Evolutionary conservation across 2,797 vertebrate genomes (phyloP), one percentile per base, ranked within the genome.

Genomic region (Discoglossus pictus): DNA sequence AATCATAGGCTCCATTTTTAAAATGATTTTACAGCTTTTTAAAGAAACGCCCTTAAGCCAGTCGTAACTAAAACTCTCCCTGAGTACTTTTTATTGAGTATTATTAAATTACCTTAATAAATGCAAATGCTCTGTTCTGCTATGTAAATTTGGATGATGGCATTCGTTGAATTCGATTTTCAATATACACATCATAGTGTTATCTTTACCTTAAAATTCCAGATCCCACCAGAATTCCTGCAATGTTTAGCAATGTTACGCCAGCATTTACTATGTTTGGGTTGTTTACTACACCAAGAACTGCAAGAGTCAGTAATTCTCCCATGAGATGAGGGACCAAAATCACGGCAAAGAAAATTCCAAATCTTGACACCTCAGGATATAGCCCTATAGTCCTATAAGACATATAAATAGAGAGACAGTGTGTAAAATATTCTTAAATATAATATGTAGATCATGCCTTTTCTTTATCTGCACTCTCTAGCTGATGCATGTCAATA

Each of bases 131-230:
- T n/a, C n/a, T n/a, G n/a, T n/a, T n/a, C n/a, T n/a, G n/a, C n/a
- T n/a, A n/a, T n/a, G n/a, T n/a, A n/a, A n/a, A n/a, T n/a, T n/a
- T n/a, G n/a, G n/a, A n/a, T n/a, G n/a, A n/a, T n/a, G n/a, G n/a
- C n/a, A n/a, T n/a, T n/a, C n/a, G n/a, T n/a, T n/a, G n/a, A n/a
- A n/a, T n/a, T n/a, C n/a, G n/a, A n/a, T n/a, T n/a, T n/a, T n/a
- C n/a, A n/a, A n/a, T n/a, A n/a, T n/a, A n/a, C n/a, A n/a, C n/a
- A n/a, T n/a, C n/a, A n/a, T n/a, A n/a, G 21, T 64, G 83, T n/a
- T n/a, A n/a, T n/a, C n/a, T n/a, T 74, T 79, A 98, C 97, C 96
- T 93, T 42, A 98, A 77, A 23, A 98, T 90, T 54, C 96, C 96
- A 0, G 93, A 93, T 74, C 96, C 97, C 62, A 92, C 79, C 62